Percentiles rank a stretch among this genome's conserved stretches.
Conservation (phyloP, 2,797 vertebrate species). For the Nyctalus aviator region DNA sequence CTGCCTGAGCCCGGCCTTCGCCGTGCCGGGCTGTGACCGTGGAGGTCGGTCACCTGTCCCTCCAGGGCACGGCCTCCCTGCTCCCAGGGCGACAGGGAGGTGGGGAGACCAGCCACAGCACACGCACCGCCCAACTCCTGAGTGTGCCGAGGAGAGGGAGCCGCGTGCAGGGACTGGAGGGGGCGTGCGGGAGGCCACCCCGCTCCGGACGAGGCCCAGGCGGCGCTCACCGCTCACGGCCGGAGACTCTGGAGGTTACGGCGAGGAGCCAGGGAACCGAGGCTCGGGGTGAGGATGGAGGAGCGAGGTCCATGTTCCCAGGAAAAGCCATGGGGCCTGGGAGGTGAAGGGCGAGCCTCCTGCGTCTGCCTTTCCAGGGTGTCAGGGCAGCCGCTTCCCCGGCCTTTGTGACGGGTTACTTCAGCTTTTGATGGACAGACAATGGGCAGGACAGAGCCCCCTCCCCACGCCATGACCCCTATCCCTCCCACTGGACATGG, state of each 20-base stretch:
- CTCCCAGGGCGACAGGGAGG: not conserved
- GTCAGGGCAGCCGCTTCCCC: not conserved
- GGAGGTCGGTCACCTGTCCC: not conserved
- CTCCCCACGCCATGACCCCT: not conserved
- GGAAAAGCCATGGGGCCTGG: not conserved
- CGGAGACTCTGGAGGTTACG: not conserved
- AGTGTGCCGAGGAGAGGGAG: not conserved
- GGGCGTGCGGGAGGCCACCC: not conserved
- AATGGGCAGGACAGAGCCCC: not conserved
- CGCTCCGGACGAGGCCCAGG: not conserved
- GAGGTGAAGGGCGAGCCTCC: not conserved
- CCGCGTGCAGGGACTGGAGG: not conserved
- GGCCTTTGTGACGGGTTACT: not conserved
- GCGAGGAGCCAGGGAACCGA: not conserved
- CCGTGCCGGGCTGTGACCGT: not conserved
- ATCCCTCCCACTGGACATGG: conserved; percentile 22
- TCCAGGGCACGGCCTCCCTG: not conserved
- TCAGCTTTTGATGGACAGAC: not conserved
- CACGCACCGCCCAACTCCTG: not conserved
- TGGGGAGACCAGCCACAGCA: not conserved
- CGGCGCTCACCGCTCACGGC: not conserved
- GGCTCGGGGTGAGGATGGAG: not conserved
- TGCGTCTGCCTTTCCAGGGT: not conserved
- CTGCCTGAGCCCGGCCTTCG: not conserved
- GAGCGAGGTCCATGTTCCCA: not conserved